These are phyloP conservation scores for Trematomus loennbergii DNA, from an alignment of 2,113 vertebrate species.

Conservation along the genomic window DNA sequence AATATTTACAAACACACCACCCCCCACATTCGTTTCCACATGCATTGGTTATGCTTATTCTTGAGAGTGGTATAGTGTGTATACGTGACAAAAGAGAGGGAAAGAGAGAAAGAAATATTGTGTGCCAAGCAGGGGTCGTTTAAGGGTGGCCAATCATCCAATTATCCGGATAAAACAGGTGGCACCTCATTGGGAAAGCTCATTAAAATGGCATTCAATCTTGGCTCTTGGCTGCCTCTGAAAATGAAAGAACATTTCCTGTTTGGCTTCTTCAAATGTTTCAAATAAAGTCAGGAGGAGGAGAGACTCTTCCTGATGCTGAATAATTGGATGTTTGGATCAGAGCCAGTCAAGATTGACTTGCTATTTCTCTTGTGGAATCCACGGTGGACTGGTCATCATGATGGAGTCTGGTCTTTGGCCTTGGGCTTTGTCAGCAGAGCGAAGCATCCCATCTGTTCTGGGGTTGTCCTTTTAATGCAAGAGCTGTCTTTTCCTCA, in stretches of 20 bases:
- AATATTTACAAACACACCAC: too few relatives aligned
- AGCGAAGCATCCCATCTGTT: conserved; percentile 72
- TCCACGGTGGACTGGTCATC: conserved; percentile 55
- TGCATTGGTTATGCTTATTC: conserved; percentile 12
- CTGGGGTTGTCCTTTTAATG: conserved; percentile 53
- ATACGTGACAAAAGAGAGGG: not conserved
- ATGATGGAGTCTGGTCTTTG: conserved; percentile 59
- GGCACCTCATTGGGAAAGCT: conserved; percentile 78
- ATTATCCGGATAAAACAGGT: conserved; percentile 81
- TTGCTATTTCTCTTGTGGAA: conserved; percentile 47
- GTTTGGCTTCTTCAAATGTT: conserved; percentile 61
- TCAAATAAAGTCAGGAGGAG: conserved; percentile 60
- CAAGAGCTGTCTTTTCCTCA: conserved; percentile 50
- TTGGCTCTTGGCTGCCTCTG: conserved; percentile 67
- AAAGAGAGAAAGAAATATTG: conserved; percentile 10
- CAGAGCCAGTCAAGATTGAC: conserved; percentile 61
- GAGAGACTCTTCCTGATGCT: conserved; percentile 55
- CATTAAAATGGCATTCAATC: conserved; percentile 77
- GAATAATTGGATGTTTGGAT: conserved; percentile 71
- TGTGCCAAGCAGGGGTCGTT: conserved; percentile 69
- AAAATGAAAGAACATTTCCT: conserved; percentile 73
- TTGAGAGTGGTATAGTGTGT: not conserved
- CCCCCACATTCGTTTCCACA: not conserved
- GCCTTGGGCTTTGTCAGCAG: conserved; percentile 62
- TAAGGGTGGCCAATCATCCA: conserved; percentile 79